Conservation (phyloP, 2,113 vertebrate genomes). For the Sturnus vulgaris region DNA sequence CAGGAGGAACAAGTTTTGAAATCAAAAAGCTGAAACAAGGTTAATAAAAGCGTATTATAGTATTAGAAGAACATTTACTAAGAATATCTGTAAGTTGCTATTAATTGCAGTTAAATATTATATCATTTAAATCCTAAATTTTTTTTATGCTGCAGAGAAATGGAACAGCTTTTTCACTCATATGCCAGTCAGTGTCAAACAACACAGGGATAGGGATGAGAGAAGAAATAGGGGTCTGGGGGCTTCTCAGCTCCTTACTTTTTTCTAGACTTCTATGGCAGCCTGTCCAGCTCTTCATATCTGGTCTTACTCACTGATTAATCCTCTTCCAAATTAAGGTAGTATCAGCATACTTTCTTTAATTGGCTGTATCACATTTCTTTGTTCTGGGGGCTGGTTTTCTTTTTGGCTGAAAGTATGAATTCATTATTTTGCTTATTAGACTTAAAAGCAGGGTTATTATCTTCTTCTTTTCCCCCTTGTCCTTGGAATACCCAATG, state of each 20-base stretch:
- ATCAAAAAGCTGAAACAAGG: background rate
- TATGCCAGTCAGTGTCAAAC: background rate
- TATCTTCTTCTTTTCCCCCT: slow-evolving; percentile 14
- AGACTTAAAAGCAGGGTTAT: slow-evolving; percentile 33
- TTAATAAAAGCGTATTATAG: background rate
- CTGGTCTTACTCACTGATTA: background rate
- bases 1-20: background rate
- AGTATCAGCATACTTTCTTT: slow-evolving; percentile 1
- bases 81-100: background rate
- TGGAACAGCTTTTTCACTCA: background rate
- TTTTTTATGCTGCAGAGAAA: background rate
- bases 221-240: background rate
- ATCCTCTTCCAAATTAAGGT: slow-evolving; percentile 11
- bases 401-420: slow-evolving; percentile 5
- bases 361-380: background rate
- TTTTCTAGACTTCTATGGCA: background rate
- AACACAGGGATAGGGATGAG: background rate
- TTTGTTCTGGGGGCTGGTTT: slow-evolving; percentile 20
- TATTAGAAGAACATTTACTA: background rate
- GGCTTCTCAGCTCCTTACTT: background rate
- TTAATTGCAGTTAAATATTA: background rate
- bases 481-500: slow-evolving; percentile 49
- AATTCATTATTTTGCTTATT: slow-evolving; percentile 52
- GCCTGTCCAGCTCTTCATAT: background rate
- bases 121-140: background rate